Evolutionary conservation across 2,797 vertebrate genomes (phyloP), one percentile per base, ranked within the genome.

Genomic region (Neostethus bicornis): DNA sequence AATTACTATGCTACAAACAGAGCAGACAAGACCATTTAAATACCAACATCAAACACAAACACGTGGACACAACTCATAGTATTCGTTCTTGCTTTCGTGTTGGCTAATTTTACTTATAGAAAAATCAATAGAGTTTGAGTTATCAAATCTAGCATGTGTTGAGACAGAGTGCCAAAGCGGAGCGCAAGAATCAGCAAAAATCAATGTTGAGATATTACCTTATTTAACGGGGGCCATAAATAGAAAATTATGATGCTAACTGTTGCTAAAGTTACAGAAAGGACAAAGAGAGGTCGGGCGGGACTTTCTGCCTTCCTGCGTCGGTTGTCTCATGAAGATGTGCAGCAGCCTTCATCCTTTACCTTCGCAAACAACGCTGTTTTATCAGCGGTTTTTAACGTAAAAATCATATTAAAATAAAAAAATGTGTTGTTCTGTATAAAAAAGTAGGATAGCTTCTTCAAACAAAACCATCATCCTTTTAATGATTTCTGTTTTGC

Each of bases 101-200:
- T 87, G 90, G 90, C 91, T 93, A 87, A 91, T 93, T 93, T 93
- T 90, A 89, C 91, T 94, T 93, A 95, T 94, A 92, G 92, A 92
- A 94, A 96, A 96, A 96, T 96, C 94, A 83, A 96, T 96, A 89
- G 34, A n/a, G 85, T 90, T 91, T 92, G 94, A 95, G 92, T 94
- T 96, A 94, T 93, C 93, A 92, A 92, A 94, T 91, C 85, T 86
- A 71, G 78, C 67, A 70, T 84, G 89, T 83, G 71, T 86, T 85
- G 70, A 70, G 87, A 81, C 80, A 82, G 57, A 70, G 73, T 87
- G 83, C 81, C 83, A 81, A 79, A 87, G 82, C 86, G 70, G 74
- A 83, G 70, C 79, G 72, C 75, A 77, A 90, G 85, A 82, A 79
- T 91, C 91, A 92, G 90, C 73, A 92, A 91, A n/a, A 94, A 96